These are phyloP conservation scores for Vanessa atalanta DNA, from an alignment of 1,140 invertebrate species.

Conservation along the genomic window DNA sequence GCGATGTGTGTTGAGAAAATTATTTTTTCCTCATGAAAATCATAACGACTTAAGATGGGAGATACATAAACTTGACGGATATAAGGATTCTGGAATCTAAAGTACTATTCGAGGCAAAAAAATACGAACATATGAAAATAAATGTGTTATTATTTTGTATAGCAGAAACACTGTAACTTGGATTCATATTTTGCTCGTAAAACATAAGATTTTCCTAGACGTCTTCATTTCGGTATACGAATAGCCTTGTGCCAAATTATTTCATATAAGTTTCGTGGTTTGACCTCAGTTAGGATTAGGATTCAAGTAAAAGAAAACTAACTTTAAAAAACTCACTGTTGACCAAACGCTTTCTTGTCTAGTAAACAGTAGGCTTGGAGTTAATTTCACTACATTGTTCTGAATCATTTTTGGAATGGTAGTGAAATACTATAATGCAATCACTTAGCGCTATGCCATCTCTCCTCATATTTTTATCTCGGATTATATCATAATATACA, in stretches of 20 bases:
- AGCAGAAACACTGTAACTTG: not conserved
- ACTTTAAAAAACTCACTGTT: too few relatives aligned
- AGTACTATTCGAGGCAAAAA: not conserved
- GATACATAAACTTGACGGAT: not conserved
- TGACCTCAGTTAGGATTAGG: too few relatives aligned
- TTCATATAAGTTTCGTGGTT: not conserved
- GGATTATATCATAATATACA: too few relatives aligned
- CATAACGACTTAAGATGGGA: not conserved
- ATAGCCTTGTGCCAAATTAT: not conserved
- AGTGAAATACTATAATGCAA: too few relatives aligned
- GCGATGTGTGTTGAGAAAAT: conserved; percentile 20
- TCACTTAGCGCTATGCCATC: too few relatives aligned
- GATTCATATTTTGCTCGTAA: not conserved
- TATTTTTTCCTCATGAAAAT: conserved; percentile 29
- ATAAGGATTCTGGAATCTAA: not conserved
- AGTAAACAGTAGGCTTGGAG: too few relatives aligned
- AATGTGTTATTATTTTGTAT: conserved; percentile 10
- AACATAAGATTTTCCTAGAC: not conserved
- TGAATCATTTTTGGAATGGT: too few relatives aligned
- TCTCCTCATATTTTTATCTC: too few relatives aligned
- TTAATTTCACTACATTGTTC: too few relatives aligned
- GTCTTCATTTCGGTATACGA: not conserved
- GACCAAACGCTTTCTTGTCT: too few relatives aligned
- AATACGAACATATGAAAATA: not conserved
- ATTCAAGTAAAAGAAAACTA: too few relatives aligned